Conservation (phyloP, 2,888 invertebrate genomes). For the Clostera curtula region DNA sequence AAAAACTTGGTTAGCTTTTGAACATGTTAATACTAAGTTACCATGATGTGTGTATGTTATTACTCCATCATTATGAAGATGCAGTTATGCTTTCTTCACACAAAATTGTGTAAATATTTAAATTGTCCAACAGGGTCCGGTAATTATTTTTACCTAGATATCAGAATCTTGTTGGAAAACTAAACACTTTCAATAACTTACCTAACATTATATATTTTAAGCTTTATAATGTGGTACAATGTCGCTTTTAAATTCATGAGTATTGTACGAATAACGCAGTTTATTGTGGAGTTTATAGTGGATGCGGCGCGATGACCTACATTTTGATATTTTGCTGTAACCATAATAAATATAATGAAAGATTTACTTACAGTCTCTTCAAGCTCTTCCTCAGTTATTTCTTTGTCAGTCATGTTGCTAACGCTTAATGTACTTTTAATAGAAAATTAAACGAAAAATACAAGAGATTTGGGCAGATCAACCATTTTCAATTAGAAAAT, state of each 20-base stretch:
- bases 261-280: too few species aligned
- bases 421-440: slow-evolving; percentile 26
- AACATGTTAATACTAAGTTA: too few species aligned
- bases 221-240: too few species aligned
- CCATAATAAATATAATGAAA: too few species aligned
- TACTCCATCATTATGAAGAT: slow-evolving; percentile 1
- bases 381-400: slow-evolving; percentile 57
- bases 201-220: too few species aligned
- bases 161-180: too few species aligned
- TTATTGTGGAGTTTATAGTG: too few species aligned
- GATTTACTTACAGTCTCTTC: slow-evolving; percentile 60
- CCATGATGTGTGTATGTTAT: not conserved
- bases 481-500: slow-evolving; percentile 36
- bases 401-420: slow-evolving; percentile 53
- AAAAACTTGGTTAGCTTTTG: too few species aligned
- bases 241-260: too few species aligned
- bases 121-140: not conserved
- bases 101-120: slow-evolving; percentile 13
- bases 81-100: slow-evolving; percentile 2
- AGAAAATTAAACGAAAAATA: slow-evolving; percentile 30
- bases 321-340: slow-evolving; percentile 22
- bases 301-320: slow-evolving; percentile 52
- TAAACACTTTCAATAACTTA: too few species aligned
- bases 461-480: slow-evolving; percentile 21
- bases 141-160: slow-evolving; percentile 1